Evolutionary conservation across 2,888 invertebrate species (phyloP).

Genomic region (Cheilosia soror): DNA sequence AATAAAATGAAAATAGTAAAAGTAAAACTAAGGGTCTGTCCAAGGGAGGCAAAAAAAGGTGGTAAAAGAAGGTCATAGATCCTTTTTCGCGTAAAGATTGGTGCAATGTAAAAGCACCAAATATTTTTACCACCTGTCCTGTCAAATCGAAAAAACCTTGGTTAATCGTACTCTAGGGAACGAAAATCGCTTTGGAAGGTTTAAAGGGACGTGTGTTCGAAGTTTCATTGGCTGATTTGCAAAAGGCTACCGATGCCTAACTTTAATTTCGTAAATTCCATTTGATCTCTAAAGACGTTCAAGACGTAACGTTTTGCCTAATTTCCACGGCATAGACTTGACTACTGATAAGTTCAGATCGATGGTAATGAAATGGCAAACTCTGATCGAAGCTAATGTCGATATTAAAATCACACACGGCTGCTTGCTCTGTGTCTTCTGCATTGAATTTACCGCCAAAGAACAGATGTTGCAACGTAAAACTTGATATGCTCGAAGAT

Average conservation of each 20-base stretch:
- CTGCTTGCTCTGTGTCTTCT: slow-evolving; percentile 97
- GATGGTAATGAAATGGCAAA: slow-evolving; percentile 99
- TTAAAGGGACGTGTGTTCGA: slow-evolving; percentile 99
- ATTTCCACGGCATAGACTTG: slow-evolving; percentile 99
- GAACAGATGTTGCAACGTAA: slow-evolving; percentile 97
- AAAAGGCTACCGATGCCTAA: slow-evolving; percentile 97
- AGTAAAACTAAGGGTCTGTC: slow-evolving; percentile 98
- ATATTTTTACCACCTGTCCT: slow-evolving; percentile 97
- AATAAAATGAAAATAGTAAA: too few species aligned
- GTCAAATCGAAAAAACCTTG: slow-evolving; percentile 98
- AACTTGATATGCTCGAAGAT: slow-evolving; percentile 98
- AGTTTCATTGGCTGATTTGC: slow-evolving; percentile 98
- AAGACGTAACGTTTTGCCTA: slow-evolving; percentile 97
- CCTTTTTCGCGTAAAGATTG: slow-evolving; percentile 99
- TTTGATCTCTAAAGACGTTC: slow-evolving; percentile 98
- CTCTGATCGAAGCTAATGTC: slow-evolving; percentile 97
- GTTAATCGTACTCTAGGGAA: slow-evolving; percentile 98
- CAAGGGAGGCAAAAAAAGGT: slow-evolving; percentile 99
- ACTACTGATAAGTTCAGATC: slow-evolving; percentile 98
- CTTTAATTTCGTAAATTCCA: slow-evolving; percentile 99
- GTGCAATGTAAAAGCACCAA: slow-evolving; percentile 99
- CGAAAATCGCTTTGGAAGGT: slow-evolving; percentile 98
- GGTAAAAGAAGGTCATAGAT: slow-evolving; percentile 99
- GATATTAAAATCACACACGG: slow-evolving; percentile 99
- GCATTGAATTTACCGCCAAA: slow-evolving; percentile 99